phyloP scores from a whole-genome alignment of 2,113 vertebrate genomes.

The Podocnemis expansa region DNA sequence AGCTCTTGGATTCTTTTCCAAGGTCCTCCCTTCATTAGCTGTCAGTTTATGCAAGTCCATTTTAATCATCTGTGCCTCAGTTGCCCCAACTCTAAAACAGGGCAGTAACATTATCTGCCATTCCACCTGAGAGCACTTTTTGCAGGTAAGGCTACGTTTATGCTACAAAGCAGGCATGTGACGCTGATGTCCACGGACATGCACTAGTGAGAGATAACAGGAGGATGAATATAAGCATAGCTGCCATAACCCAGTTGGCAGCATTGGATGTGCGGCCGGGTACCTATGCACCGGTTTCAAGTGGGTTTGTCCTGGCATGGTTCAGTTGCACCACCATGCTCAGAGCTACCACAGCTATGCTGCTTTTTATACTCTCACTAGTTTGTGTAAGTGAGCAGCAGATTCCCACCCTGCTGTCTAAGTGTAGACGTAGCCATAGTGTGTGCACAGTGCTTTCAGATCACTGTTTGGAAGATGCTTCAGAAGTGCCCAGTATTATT shows the following conservation, averaged over 20 bases:
- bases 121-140: neutral
- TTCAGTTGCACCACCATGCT: neutral
- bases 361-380: neutral
- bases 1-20: neutral
- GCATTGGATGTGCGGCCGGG: neutral
- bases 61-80: neutral
- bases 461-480: rapidly evolving
- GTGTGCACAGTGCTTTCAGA: neutral
- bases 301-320: neutral
- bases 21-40: neutral
- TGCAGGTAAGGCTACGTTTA: neutral
- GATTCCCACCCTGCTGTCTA: neutral
- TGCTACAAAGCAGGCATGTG: neutral
- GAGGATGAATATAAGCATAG: neutral
- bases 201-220: neutral
- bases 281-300: neutral
- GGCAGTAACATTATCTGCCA: neutral
- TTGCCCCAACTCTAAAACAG: neutral
- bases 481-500: neutral
- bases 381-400: neutral
- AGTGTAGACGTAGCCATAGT: neutral
- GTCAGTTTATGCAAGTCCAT: neutral
- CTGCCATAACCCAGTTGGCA: neutral
- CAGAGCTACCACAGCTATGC: neutral
- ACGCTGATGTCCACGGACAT: neutral